Evolutionary conservation across 2,113 vertebrate species (phyloP), one percentile per base, ranked within the genome.

Genomic region (Barbus barbus): DNA sequence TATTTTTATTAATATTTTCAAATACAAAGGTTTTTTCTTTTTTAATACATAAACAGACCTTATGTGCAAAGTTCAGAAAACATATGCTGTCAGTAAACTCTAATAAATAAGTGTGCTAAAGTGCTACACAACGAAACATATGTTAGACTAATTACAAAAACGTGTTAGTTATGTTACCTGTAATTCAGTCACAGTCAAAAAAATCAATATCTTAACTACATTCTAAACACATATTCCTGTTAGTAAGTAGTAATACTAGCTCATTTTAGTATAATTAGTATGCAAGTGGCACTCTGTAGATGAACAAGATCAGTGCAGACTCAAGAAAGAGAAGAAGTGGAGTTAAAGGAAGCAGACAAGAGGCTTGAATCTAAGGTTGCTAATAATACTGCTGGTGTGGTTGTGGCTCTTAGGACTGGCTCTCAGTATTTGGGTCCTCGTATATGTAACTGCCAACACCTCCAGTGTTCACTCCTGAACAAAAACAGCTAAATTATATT

Each of bases 391-490:
- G 28, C 16, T 77, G 75, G 44, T 84, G n/a, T 60, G 60, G 12
- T 61, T 33, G 58, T 69, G 48, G 46, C 13, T 67, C 31, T 95
- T 94, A 97, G 33, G 95, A 93, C 91, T 97, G 95, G 0, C 92
- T 92, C 82, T 96, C 95, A 0, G 91, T 91, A 28, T 94, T 95
- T 0, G 96, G 95, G 8, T 97, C 95, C 72, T 99, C 95, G 0
- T 97, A 98, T 92, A 98, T 96, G 93, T 97, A 98, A 91, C 97
- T 98, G 79, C 97, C 97, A 20, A 98, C 96, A 0, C 95, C 97
- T 11, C 97, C 97, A 0, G 96, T 98, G 88, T 99, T 99, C 38
- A 98, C 97, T 0, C 97, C 97, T 98, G 60, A 63, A 56, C 31
- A 72, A 38, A 72, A 67, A 90, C 1, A 48, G 41, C 3, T 8